These are phyloP conservation scores for Gonioctena quinquepunctata DNA, from an alignment of 1,140 invertebrate species.

Conservation along the genomic window DNA sequence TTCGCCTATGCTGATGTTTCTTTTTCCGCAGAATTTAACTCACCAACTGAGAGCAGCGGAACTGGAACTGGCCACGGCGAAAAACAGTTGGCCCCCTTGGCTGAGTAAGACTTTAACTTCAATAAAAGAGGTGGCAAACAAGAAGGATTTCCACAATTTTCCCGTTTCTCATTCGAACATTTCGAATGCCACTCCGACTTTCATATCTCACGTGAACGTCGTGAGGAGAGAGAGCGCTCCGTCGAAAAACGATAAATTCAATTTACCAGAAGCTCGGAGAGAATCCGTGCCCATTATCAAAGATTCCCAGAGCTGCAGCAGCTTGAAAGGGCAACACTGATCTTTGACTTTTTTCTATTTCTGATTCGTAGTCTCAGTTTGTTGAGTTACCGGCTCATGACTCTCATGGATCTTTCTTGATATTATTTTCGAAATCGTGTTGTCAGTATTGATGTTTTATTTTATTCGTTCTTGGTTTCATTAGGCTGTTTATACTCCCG, in stretches of 20 bases:
- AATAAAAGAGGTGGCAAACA: slow-evolving; percentile 54
- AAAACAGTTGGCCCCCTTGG: slow-evolving; percentile 83
- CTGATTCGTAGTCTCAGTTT: not conserved
- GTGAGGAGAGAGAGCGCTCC: slow-evolving; percentile 50
- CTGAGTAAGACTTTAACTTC: slow-evolving; percentile 79
- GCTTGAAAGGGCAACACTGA: slow-evolving; percentile 51
- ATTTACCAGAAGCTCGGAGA: slow-evolving; percentile 35
- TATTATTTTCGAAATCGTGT: not conserved
- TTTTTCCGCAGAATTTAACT: slow-evolving; percentile 76
- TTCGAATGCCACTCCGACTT: slow-evolving; percentile 40
- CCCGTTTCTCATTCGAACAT: slow-evolving; percentile 27
- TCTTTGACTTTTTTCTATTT: not conserved
- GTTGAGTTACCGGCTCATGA: not conserved
- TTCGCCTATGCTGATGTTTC: not conserved
- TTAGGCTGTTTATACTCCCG: not conserved
- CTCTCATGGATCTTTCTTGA: not conserved
- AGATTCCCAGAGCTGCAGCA: slow-evolving; percentile 54
- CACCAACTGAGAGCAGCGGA: slow-evolving; percentile 86
- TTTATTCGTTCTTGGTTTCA: not conserved
- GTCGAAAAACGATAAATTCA: slow-evolving; percentile 30
- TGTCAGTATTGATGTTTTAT: not conserved
- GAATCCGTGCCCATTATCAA: slow-evolving; percentile 48
- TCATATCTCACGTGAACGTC: slow-evolving; percentile 50
- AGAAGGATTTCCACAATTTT: slow-evolving; percentile 50
- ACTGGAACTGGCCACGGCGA: slow-evolving; percentile 78